phyloP scores from a whole-genome alignment of 2,797 vertebrate species.

The Pantherophis vulpinus region DNA sequence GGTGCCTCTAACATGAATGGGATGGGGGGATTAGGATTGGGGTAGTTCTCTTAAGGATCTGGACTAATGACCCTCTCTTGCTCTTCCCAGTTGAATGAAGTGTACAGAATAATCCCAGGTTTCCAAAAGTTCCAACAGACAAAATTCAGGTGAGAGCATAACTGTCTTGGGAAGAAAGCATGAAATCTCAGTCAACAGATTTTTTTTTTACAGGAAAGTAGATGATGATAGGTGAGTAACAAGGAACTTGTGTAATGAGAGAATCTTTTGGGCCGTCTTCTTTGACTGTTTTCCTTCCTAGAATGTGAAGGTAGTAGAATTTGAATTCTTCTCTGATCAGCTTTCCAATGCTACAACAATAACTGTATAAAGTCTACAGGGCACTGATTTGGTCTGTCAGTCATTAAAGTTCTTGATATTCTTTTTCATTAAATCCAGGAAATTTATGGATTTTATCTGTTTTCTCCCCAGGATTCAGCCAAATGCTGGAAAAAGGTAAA shows the following conservation, averaged over 20 bases:
- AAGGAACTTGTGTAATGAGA: not conserved
- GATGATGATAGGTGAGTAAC: not conserved
- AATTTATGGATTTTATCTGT: slow-evolving; percentile 45
- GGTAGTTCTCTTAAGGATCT: not conserved
- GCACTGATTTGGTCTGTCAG: not conserved
- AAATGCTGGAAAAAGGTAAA: slow-evolving; percentile 94
- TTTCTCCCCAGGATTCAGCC: slow-evolving; percentile 79
- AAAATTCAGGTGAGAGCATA: slow-evolving; percentile 82
- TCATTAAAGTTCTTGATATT: slow-evolving; percentile 18
- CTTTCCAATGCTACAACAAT: not conserved
- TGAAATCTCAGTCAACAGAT: not conserved
- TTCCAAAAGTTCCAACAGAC: slow-evolving; percentile 85
- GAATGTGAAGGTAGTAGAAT: not conserved
- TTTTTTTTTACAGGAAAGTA: not conserved
- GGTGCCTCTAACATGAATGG: not conserved
- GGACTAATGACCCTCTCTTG: not conserved
- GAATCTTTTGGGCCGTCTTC: not conserved
- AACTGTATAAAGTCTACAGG: not conserved
- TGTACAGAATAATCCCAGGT: slow-evolving; percentile 85
- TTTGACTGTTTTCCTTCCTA: not conserved
- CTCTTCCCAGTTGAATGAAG: slow-evolving; percentile 81
- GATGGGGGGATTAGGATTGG: not conserved
- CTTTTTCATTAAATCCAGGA: not conserved
- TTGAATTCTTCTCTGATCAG: not conserved
- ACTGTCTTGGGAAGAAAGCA: not conserved